Base-by-base conservation (phyloP, 2,113 vertebrate genomes). In the Chroicocephalus ridibundus region DNA sequence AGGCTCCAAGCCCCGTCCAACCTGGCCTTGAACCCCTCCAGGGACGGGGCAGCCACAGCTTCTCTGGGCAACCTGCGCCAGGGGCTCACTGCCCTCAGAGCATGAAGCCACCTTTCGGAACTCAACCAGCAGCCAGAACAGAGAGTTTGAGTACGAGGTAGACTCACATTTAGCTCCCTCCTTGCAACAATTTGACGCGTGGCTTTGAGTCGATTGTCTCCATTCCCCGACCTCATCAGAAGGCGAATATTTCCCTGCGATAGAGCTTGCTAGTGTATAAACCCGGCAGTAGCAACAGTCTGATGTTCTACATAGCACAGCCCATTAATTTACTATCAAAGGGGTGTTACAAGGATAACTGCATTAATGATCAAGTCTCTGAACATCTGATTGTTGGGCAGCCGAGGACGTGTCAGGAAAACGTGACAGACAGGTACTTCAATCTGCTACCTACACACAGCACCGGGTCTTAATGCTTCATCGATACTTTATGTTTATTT, bases 261-360 rank as follows among this genome's bases (percentile, higher is more conserved):
- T 4, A 4, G 47, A 44, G 26, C 85, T 2, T 7, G 31, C 46
- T 8, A 38, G 74, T 16, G 68, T 58, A 86, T 94, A 95, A 95
- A 95, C 68, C 71, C 64, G 70, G 88, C 75, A 55, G 88, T 2
- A 77, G 91, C 78, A 40, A 14, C 2, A 66, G 70, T 5, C 49
- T 70, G 85, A 62, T 92, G 93, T 88, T 94, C 79, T 90, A 92
- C 93, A 86, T 78, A 72, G 68, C 96, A 95, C 96, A 97, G 96
- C 71, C 92, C 96, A 96, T 96, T 96, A 97, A 96, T 95, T 96
- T 51, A 74, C 92, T 74, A 95, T 92, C 96, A 92, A 91, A 96
- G 92, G 68, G 96, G 90, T 95, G 90, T 94, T 94, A 51, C 4
- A 3, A 61, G 95, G 94, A 89, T 91, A 91, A 94, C 66, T 4